Conservation (phyloP, 2,113 vertebrate species). For the Pogona vitticeps region DNA sequence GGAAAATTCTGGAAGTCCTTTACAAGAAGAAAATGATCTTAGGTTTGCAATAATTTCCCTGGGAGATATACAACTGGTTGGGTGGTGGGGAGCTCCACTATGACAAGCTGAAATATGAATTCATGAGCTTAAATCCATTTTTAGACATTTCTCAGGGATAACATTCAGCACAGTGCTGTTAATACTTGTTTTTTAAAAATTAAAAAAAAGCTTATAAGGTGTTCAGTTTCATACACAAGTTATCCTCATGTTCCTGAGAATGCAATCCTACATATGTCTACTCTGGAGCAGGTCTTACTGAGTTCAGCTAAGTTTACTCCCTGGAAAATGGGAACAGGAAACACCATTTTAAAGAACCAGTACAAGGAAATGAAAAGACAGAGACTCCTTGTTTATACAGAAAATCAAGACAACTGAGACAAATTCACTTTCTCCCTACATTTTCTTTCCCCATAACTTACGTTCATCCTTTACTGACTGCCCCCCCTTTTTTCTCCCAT, state of each 20-base stretch:
- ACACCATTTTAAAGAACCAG: not conserved
- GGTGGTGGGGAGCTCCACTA: no score
- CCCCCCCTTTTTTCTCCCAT: not conserved
- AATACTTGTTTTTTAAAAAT: not conserved
- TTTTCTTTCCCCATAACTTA: not conserved
- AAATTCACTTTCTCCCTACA: not conserved
- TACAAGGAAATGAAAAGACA: not conserved
- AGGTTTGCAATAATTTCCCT: not conserved
- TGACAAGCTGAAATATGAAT: not conserved
- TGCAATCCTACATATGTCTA: not conserved
- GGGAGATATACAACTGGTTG: not conserved
- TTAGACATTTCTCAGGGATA: not conserved
- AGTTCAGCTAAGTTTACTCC: not conserved
- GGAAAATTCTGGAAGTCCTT: not conserved
- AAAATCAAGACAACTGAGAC: no score
- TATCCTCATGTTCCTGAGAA: not conserved
- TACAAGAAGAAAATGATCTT: not conserved
- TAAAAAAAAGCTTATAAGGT: slow-evolving; percentile 33
- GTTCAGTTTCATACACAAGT: slow-evolving; percentile 3
- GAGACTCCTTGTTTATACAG: no score
- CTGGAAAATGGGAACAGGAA: not conserved
- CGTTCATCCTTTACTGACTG: not conserved
- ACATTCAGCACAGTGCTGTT: not conserved
- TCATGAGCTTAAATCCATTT: slow-evolving; percentile 13
- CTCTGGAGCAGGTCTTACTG: not conserved